Evolutionary conservation across 2,888 invertebrate genomes (phyloP).

Genomic region (Eilema depressum): DNA sequence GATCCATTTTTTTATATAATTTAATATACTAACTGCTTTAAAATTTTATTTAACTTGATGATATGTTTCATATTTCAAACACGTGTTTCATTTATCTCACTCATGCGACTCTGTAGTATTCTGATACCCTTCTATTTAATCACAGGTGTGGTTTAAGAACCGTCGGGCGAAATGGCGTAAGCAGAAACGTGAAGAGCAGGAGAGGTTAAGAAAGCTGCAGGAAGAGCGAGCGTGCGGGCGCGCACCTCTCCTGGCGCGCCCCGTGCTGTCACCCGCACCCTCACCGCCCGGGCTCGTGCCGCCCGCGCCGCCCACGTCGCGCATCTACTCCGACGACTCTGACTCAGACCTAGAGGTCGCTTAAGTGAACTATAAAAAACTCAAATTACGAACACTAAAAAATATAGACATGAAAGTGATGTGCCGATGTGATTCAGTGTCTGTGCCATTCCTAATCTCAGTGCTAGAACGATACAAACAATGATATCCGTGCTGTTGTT

Average conservation of each 20-base stretch:
- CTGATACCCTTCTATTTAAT: conserved; percentile 53
- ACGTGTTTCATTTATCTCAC: too few species aligned
- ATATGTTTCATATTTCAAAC: too few species aligned
- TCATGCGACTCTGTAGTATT: background rate
- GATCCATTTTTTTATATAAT: too few species aligned
- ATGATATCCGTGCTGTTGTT: conserved; percentile 26
- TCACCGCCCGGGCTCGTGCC: conserved; percentile 60
- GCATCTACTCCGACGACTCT: conserved; percentile 89
- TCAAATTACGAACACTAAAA: conserved; percentile 2
- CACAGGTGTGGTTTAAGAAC: conserved; percentile 98
- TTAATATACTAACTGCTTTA: too few species aligned
- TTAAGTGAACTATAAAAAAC: conserved; percentile 61
- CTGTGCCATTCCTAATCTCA: conserved; percentile 26
- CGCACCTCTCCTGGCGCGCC: conserved; percentile 67
- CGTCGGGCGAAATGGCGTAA: conserved; percentile 98
- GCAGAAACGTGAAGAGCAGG: conserved; percentile 96
- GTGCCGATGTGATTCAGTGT: conserved; percentile 27
- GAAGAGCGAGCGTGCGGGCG: conserved; percentile 89
- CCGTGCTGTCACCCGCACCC: conserved; percentile 59
- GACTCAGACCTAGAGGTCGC: conserved; percentile 94
- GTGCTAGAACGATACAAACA: conserved; percentile 30
- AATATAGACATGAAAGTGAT: conserved; percentile 18
- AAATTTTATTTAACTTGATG: too few species aligned
- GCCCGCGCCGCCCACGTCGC: conserved; percentile 69
- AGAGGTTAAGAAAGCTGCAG: conserved; percentile 93